Percentiles rank a stretch among this genome's conserved stretches.
These are phyloP conservation scores for Suncus etruscus DNA, from an alignment of 2,113 vertebrate species.

Conservation along the genomic window DNA sequence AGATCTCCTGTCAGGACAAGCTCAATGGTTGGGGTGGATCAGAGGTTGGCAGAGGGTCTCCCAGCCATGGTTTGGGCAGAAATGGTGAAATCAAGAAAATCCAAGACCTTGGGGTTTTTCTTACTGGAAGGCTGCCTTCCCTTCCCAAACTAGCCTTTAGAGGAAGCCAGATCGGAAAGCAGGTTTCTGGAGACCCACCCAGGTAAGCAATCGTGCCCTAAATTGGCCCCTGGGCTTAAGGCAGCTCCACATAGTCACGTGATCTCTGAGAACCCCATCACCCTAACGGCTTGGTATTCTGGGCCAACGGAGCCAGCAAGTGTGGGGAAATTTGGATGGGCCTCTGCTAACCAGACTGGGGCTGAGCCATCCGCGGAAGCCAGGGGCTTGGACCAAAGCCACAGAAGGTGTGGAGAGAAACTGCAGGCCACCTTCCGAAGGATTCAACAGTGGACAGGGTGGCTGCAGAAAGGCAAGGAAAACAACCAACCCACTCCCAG, in stretches of 20 bases:
- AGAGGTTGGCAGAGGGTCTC: neutral
- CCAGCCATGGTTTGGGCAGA: neutral
- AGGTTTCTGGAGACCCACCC: neutral
- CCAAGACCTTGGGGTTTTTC: neutral
- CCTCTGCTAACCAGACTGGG: neutral
- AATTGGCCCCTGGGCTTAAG: neutral
- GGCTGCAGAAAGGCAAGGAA: too few species aligned
- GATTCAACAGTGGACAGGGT: neutral
- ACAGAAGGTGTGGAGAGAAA: neutral
- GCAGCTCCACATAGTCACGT: neutral
- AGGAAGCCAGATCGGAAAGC: neutral
- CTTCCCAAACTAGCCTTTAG: neutral
- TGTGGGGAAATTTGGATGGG: neutral
- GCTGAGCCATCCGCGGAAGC: neutral
- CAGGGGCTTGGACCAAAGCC: neutral
- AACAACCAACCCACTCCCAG: neutral
- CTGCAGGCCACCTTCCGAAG: neutral
- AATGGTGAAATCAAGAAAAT: neutral
- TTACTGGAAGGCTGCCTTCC: neutral
- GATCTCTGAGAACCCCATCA: slow-evolving; percentile 12
- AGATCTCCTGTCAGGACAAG: neutral
- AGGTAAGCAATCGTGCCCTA: neutral
- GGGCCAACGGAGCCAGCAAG: neutral
- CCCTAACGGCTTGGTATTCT: neutral
- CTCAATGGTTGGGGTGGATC: neutral